Percentiles rank a stretch among this genome's conserved stretches.
These are phyloP conservation scores for Nymphalis polychloros DNA, from an alignment of 2,888 invertebrate genomes.

Conservation along the genomic window DNA sequence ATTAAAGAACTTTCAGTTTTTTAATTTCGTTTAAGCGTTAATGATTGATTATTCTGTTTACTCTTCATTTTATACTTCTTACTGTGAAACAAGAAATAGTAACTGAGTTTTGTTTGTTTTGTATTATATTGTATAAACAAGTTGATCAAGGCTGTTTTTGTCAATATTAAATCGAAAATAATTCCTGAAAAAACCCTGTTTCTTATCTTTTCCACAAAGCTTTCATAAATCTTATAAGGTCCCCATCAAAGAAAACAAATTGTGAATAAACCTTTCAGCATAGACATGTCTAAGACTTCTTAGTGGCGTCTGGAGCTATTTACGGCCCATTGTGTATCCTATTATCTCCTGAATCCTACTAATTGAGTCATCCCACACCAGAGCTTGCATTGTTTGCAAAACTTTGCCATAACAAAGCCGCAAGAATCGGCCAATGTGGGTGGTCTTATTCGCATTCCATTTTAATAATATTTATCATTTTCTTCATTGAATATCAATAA, in stretches of 20 bases:
- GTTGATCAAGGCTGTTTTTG: neutral
- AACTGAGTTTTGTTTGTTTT: too few species aligned
- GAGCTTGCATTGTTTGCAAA: conserved; percentile 75
- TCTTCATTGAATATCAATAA: conserved; percentile 8
- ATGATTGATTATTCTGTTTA: conserved; percentile 76
- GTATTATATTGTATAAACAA: neutral
- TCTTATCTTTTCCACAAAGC: neutral
- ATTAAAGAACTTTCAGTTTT: conserved; percentile 63
- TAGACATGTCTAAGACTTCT: conserved; percentile 27
- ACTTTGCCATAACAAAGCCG: conserved; percentile 64
- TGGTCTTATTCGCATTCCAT: conserved; percentile 55
- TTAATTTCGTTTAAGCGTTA: conserved; percentile 62
- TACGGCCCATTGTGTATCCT: conserved; percentile 67
- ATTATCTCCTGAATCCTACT: conserved; percentile 65
- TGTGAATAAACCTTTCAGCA: conserved; percentile 41
- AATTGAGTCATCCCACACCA: conserved; percentile 78
- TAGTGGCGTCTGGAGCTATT: conserved; percentile 56
- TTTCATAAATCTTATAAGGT: conserved; percentile 5
- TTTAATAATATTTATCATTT: conserved; percentile 39
- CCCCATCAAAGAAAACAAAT: conserved; percentile 14
- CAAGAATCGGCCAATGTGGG: conserved; percentile 60
- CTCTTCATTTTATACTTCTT: conserved; percentile 44
- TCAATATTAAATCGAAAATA: neutral
- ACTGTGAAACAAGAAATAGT: too few species aligned
- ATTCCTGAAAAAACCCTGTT: too few species aligned